Conservation (phyloP, 2,797 vertebrate genomes). For the Siniperca scherzeri region DNA sequence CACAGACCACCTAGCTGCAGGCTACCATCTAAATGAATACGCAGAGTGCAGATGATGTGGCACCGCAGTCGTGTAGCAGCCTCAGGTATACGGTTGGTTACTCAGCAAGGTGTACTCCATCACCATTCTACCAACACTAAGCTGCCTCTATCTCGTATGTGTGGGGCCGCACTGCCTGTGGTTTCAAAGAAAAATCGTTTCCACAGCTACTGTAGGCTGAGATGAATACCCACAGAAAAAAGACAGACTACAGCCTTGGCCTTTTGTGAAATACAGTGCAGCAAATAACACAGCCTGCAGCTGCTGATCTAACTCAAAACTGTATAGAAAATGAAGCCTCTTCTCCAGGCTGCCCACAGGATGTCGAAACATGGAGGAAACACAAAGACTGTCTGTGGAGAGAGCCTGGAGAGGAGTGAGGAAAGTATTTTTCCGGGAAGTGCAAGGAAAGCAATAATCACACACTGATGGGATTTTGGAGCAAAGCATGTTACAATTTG, state of each 20-base stretch:
- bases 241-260: conserved; percentile 30
- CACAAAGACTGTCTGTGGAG: neutral
- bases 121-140: conserved; percentile 11
- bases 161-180: conserved; percentile 21
- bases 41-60: neutral
- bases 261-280: conserved; percentile 53
- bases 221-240: conserved; percentile 27
- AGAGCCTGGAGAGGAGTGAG: conserved; percentile 5
- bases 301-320: conserved; percentile 23
- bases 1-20: conserved; percentile 6
- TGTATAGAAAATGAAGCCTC: conserved; percentile 29
- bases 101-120: conserved; percentile 10
- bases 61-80: neutral
- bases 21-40: conserved; percentile 18
- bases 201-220: neutral
- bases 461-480: conserved; percentile 13
- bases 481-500: neutral
- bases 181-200: conserved; percentile 43
- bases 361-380: conserved; percentile 13
- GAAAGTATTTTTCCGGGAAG: neutral
- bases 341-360: conserved; percentile 17
- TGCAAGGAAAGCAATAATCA: conserved; percentile 18
- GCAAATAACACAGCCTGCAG: conserved; percentile 45
- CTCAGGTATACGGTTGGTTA: conserved; percentile 9
- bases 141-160: neutral